Base-by-base conservation (phyloP, 2,113 vertebrate genomes). In the Platichthys stellatus region DNA sequence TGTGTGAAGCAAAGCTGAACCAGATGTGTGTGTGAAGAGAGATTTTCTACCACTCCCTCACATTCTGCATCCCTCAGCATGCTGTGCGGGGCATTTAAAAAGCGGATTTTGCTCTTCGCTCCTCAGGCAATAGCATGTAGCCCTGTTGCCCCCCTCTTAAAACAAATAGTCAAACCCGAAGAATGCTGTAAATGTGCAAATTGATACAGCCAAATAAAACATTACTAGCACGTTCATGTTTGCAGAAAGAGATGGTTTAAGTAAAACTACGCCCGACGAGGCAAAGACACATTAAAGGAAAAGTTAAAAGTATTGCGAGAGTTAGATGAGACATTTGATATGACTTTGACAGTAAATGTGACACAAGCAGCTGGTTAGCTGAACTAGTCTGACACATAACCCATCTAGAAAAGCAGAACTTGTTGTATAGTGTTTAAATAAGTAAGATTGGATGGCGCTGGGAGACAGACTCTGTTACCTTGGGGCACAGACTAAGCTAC, bases 1-100 rank as follows among this genome's bases (percentile, higher is more conserved):
- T 88, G 84, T 90, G 84, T 87, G 85, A 91, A 87, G 83, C 87
- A 93, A 94, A 94, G 84, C 88, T 86, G 78, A 92, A 92, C 86
- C 94, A 94, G 93, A 94, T 93, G 92, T 91, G 87, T 81, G 70
- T 74, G 72, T 79, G 84, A 72, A 71, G 85, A 90, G 71, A 74
- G 86, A 90, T 86, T 58, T 58, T 58, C 79, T 75, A 80, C 88
- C 87, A 86, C 92, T 87, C 89, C 89, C 91, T 88, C 76, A 68
- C 80, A 81, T 91, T 92, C 76, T 86, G 85, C 88, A 90, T 87
- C 85, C 69, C 82, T 90, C 89, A 93, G 89, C 91, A 86, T 74
- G 78, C 76, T 84, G 80, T 63, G 77, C 23, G 2, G 79, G 69
- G 83, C 83, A 83, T 78, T 90, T 80, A 73, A 74, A 54, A 80